A percentile compares a stretch with the other conserved stretches of the same genome.
Conservation (phyloP, 2,797 vertebrate genomes). For the Coregonus suidteri region DNA sequence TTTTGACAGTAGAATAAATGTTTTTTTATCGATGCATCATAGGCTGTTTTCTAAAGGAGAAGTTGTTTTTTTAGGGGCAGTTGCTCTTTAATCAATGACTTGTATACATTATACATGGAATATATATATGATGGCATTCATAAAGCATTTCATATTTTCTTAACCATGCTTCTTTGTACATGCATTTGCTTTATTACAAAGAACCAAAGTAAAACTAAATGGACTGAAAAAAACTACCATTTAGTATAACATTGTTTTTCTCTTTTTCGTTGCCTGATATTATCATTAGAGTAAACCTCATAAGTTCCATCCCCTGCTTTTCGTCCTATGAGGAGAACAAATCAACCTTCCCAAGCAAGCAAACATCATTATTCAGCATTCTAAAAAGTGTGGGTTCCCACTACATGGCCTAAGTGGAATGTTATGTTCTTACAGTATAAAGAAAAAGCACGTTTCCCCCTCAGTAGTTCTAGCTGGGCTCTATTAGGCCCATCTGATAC, state of each 20-base stretch:
- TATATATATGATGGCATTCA: constrained; percentile 61
- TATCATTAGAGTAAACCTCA: not conserved
- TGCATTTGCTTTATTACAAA: constrained; percentile 28
- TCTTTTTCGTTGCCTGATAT: constrained; percentile 23
- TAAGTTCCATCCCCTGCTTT: constrained; percentile 6
- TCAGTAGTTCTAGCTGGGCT: not conserved
- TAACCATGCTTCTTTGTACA: constrained; percentile 60
- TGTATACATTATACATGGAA: constrained; percentile 61
- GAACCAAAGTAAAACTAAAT: constrained; percentile 24
- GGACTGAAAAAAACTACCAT: constrained; percentile 1
- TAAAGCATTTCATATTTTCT: constrained; percentile 58
- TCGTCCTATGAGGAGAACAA: not conserved
- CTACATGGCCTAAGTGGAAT: constrained; percentile 48
- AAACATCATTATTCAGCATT: constrained; percentile 23
- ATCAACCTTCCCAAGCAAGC: constrained; percentile 9
- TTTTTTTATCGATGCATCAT: too few species aligned
- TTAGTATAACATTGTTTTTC: not conserved
- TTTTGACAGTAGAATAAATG: too few species aligned
- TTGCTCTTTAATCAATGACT: constrained; percentile 52
- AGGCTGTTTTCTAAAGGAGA: too few species aligned
- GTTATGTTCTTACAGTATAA: constrained; percentile 52
- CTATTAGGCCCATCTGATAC: not conserved
- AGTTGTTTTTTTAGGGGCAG: too few species aligned
- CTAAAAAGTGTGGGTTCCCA: constrained; percentile 27
- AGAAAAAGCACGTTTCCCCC: not conserved